Conservation (phyloP, 1,140 invertebrate species). For the Lepeophtheirus salmonis region DNA sequence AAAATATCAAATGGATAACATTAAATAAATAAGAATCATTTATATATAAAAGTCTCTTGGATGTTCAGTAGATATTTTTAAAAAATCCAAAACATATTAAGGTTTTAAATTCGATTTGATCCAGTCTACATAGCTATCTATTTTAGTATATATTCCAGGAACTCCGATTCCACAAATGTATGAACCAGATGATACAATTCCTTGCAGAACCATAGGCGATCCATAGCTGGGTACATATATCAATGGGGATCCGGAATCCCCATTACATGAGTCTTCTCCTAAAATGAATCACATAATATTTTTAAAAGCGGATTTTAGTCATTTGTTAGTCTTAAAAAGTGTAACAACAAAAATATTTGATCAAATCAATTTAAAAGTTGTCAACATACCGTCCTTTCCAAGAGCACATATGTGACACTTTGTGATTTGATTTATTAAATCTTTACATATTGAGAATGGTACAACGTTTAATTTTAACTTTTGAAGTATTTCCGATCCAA, state of each 20-base stretch:
- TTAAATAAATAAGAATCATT: too few relatives aligned
- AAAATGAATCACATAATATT: not conserved
- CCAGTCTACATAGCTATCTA: constrained; percentile 27
- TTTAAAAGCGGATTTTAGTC: too few relatives aligned
- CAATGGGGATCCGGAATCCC: constrained; percentile 51
- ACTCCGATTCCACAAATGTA: constrained; percentile 18
- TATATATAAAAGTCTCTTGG: too few relatives aligned
- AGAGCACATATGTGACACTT: too few relatives aligned
- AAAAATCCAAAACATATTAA: too few relatives aligned
- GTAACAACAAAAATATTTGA: not conserved
- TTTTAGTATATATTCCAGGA: constrained; percentile 30
- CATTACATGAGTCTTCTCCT: constrained; percentile 41
- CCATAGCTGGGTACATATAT: constrained; percentile 26
- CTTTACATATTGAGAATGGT: too few relatives aligned
- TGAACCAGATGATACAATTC: constrained; percentile 5
- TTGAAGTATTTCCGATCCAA: not conserved
- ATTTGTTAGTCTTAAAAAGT: too few relatives aligned
- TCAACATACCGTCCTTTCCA: too few relatives aligned
- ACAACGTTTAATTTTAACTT: not conserved
- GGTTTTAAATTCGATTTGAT: constrained; percentile 21
- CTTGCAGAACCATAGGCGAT: not conserved
- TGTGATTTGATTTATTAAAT: too few relatives aligned
- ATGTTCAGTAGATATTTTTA: too few relatives aligned
- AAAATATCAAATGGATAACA: too few relatives aligned
- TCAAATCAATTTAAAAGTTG: not conserved